Base-by-base conservation (phyloP, 1,140 invertebrate species). In the Trinorchestia longiramus region DNA sequence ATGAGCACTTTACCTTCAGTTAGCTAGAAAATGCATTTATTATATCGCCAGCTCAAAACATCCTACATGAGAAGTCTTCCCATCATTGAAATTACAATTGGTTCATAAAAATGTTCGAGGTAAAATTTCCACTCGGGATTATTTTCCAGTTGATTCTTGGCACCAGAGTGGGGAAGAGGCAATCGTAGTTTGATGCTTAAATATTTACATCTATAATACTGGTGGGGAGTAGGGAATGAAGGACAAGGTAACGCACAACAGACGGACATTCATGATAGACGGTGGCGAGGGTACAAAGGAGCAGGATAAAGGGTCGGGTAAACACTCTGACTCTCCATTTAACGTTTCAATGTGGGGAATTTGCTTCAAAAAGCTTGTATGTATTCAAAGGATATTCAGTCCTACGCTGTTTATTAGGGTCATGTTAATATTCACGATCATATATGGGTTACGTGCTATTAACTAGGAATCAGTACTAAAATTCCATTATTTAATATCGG, bases 191-290 rank as follows among this genome's bases (percentile, higher is more conserved):
- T n/a, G 43, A 94, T 43, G 43, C 92, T 43, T 94, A 45, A 45
- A 94, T 94, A 94, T 94, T 94, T 94, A 94, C 92, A 94, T 43
- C 44, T 94, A 94, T 94, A 94, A 94, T 94, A 94, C 92, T 94
- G 92, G 92, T 94, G 92, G 92, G 92, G 40, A 94, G 47, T 11
- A 42, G 43, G 92, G 92, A 94, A 47, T 8, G 92, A 94, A 47
- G 43, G 92, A 42, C 88, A 43, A 91, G 62, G 88, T 90, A 90
- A 90, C 88, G 88, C 88, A 28, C 43, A 90, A 90, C 43, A 94
- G 44, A 94, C 43, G 43, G 43, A 94, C 92, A 91, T 91, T 23
- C 88, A 91, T 44, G 36, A 94, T 94, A 94, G 43, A 94, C 92
- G 43, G 92, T 94, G 43, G 47, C 44, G 43, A 92, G 92, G 92